phyloP scores from a whole-genome alignment of 2,888 invertebrate genomes.

The Mylabris sibirica region DNA sequence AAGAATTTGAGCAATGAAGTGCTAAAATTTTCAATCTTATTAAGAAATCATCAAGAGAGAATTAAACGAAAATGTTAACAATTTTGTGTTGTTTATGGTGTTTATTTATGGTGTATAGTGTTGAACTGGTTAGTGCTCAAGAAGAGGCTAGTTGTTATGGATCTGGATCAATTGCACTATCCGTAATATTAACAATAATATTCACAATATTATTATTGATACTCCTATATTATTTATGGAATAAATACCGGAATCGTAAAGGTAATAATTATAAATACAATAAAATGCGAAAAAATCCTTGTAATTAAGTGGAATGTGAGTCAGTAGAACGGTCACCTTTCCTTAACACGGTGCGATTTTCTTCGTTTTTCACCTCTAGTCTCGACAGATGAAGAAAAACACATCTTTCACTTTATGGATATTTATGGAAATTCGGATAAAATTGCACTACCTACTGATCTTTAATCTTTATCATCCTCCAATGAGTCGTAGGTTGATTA shows the following conservation, averaged over 20 bases:
- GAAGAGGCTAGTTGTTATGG: conserved; percentile 66
- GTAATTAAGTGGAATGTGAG: conserved; percentile 30
- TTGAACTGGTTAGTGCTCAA: conserved; percentile 47
- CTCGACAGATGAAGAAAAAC: neutral
- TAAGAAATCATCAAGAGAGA: conserved; percentile 17
- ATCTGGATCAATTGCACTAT: conserved; percentile 74
- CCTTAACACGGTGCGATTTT: conserved; percentile 9
- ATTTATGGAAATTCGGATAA: neutral
- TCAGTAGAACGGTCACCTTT: conserved; percentile 30
- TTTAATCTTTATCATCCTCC: neutral
- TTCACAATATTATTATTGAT: conserved; percentile 70
- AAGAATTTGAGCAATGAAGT: conserved; percentile 24
- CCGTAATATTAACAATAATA: conserved; percentile 75
- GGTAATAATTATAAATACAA: conserved; percentile 33
- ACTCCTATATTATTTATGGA: conserved; percentile 58
- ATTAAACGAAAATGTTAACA: neutral
- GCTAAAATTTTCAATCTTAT: neutral
- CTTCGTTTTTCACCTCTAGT: conserved; percentile 16
- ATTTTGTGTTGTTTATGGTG: conserved; percentile 17
- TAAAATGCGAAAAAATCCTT: neutral
- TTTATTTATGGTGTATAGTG: conserved; percentile 25
- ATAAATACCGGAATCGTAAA: conserved; percentile 47
- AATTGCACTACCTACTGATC: neutral
- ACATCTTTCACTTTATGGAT: conserved; percentile 26
- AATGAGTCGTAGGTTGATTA: neutral